Base-by-base conservation (phyloP, 2,113 vertebrate species). In the Thalassoma bifasciatum region DNA sequence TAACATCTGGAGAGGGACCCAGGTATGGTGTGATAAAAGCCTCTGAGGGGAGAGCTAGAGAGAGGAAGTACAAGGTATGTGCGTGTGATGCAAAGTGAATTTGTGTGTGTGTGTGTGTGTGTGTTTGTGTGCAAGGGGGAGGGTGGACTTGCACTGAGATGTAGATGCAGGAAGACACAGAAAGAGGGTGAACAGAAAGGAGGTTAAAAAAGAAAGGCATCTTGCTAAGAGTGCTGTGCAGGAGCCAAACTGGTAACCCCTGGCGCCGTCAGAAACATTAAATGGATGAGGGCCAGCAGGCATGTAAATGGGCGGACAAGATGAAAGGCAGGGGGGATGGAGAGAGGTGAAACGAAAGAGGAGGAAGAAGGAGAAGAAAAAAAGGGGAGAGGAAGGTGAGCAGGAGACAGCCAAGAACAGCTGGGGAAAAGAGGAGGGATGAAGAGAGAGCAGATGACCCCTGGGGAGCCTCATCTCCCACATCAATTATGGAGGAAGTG, bases 401-500 rank as follows among this genome's bases (percentile, higher is more conserved):
- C 51, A 51, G 70, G 80, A 91, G 81, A 81, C 52, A 62, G 83
- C 81, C 74, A 60, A 77, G 80, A 85, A 74, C 81, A 88, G 88
- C 81, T 91, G 82, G 86, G 82, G 77, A 77, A 86, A 86, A 80
- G 76, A 26, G 65, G 81, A 76, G 74, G 73, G 47, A 69, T 85
- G 79, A 75, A 65, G 78, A 82, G 85, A 89, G 79, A 62, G 85
- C 71, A 75, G 80, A 30, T 50, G 72, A 81, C 85, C 90, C 88
- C 81, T 76, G 69, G 88, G 86, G 89, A 83, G 77, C 86, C 79
- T 85, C 66, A 79, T 83, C 85, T 89, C 86, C 79, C 78, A 88
- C 81, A 91, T 93, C 88, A 90, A 93, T 94, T 91, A 93, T 89
- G 56, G 84, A 91, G 71, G 58, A 68, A 38, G 77, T 63, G 65